Percentiles rank a stretch among this genome's conserved stretches.
These are phyloP conservation scores for Leptoclinus maculatus DNA, from an alignment of 2,797 vertebrate species.

Conservation along the genomic window DNA sequence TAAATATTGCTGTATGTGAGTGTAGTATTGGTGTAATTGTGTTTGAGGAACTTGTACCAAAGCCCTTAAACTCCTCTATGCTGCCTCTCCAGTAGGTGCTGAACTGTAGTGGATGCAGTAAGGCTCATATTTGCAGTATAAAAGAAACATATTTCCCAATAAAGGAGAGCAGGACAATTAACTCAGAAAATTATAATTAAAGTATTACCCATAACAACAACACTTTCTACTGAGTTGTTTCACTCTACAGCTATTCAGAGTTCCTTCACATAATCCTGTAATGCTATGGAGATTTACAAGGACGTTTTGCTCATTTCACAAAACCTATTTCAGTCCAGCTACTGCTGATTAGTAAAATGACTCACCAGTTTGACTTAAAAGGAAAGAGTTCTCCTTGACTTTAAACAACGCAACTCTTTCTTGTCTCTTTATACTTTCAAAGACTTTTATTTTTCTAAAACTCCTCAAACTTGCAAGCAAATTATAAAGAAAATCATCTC, in stretches of 20 bases:
- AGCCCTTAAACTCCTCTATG: neutral
- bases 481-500: neutral
- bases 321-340: slow-evolving; percentile 12
- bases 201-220: slow-evolving; percentile 5
- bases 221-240: neutral
- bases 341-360: slow-evolving; percentile 27
- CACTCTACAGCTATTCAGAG: neutral
- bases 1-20: too few relatives aligned
- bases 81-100: neutral
- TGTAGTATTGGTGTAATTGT: too few relatives aligned
- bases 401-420: neutral
- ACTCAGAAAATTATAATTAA: slow-evolving; percentile 3
- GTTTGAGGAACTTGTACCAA: neutral
- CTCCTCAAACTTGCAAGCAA: neutral
- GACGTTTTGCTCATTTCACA: slow-evolving; percentile 20
- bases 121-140: neutral
- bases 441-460: neutral
- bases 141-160: neutral
- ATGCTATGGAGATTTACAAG: slow-evolving; percentile 21
- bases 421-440: slow-evolving; percentile 3
- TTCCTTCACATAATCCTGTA: slow-evolving; percentile 27
- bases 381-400: neutral
- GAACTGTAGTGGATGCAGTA: neutral
- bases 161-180: neutral
- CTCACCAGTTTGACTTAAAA: slow-evolving; percentile 33